Evolutionary conservation across 2,113 vertebrate genomes (phyloP), one percentile per base, ranked within the genome.

Genomic region (Sinosuthora webbiana): DNA sequence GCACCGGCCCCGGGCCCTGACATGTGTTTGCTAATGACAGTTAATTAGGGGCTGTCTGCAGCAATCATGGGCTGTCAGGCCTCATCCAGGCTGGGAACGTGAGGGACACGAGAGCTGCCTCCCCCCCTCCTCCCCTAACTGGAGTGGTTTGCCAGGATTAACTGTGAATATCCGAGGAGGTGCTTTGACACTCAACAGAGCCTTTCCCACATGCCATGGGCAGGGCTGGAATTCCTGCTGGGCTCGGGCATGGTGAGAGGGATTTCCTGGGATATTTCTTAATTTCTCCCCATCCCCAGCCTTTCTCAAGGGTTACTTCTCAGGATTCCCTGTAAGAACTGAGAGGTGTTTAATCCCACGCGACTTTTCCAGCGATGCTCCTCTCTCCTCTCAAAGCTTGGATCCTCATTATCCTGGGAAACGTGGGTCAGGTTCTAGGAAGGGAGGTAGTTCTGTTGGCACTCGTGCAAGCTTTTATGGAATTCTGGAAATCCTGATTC

Each of bases 11-110:
- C 56, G 30, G 98, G 98, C 98, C 98, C 97, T 97, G 98, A 98
- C 98, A 98, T 98, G 98, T 99, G 99, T 98, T 99, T 98, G 97
- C 94, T 99, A 99, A 99, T 99, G 99, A 99, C 98, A 97, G 98
- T 98, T 99, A 99, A 99, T 99, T 99, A 98, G 98, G 98, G 97
- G 98, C 98, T 99, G 99, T 99, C 98, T 98, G 97, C 98, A 96
- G 97, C 98, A 98, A 99, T 99, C 98, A 98, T 95, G 97, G 93
- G 94, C 97, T 98, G 98, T 98, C 97, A 97, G 97, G 96, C 95
- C 98, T 98, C 98, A 99, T 98, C 94, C 96, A 91, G 87, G 95
- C 97, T 97, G 71, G 91, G 35, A 97, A 98, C 35, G 75, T 97
- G 97, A 98, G 98, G 97, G 98, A 97, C 97, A 95, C 94, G 31